Conservation (phyloP, 2,888 invertebrate genomes). For the Pachliopta kotzebuea region DNA sequence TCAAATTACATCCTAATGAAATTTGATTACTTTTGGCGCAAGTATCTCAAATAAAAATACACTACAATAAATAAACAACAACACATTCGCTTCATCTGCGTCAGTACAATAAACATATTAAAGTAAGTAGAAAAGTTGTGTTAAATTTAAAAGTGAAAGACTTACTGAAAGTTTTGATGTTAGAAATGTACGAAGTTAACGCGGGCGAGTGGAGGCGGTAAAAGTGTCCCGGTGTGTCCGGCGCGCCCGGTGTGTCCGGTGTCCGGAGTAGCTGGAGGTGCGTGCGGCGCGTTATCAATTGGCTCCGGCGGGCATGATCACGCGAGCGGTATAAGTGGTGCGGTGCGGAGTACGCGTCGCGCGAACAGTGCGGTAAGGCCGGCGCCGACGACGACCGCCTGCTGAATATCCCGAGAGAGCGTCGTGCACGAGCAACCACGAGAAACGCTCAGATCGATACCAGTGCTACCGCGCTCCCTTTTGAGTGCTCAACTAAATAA, state of each 20-base stretch:
- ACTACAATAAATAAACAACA: neutral
- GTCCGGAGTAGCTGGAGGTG: constrained; percentile 49
- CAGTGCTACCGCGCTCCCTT: constrained; percentile 63
- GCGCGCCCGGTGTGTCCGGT: constrained; percentile 34
- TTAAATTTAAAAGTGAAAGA: constrained; percentile 41
- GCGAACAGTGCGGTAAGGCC: constrained; percentile 74
- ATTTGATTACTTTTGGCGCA: neutral
- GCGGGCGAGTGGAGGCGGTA: constrained; percentile 35
- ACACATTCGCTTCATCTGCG: constrained; percentile 39
- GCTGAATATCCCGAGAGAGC: constrained; percentile 73
- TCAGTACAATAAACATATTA: constrained; percentile 31
- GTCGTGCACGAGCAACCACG: constrained; percentile 67
- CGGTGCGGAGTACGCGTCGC: constrained; percentile 62
- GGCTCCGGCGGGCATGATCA: constrained; percentile 66
- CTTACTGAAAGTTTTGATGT: constrained; percentile 43
- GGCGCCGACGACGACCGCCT: constrained; percentile 76
- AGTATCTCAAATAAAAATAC: neutral
- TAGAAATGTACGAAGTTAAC: constrained; percentile 48
- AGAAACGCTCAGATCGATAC: constrained; percentile 73
- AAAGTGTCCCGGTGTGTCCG: constrained; percentile 32
- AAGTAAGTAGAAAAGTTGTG: constrained; percentile 29
- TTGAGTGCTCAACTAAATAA: constrained; percentile 55
- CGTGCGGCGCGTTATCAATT: constrained; percentile 65
- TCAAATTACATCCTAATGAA: neutral
- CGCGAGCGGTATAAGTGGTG: constrained; percentile 59